These are phyloP conservation scores for Drosophila ananassae DNA, from an alignment of 1,140 invertebrate species.

Conservation along the genomic window DNA sequence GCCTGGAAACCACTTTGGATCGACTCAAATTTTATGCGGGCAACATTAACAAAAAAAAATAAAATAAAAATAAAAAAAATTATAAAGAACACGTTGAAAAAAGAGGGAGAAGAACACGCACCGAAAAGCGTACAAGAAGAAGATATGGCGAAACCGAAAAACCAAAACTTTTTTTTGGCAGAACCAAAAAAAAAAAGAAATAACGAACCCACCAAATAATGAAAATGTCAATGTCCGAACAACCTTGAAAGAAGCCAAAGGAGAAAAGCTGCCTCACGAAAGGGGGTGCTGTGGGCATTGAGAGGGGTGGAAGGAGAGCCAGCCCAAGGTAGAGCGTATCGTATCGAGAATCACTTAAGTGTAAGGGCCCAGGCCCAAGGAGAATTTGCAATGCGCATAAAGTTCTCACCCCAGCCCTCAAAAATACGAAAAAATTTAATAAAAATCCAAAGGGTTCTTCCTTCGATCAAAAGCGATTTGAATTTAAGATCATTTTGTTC, in stretches of 20 bases:
- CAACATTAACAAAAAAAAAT: conserved; percentile 63
- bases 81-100: conserved; percentile 42
- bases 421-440: conserved; percentile 10
- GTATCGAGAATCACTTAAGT: conserved; percentile 60
- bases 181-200: conserved; percentile 19
- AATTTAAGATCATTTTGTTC: conserved; percentile 29
- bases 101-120: conserved; percentile 61
- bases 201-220: conserved; percentile 57
- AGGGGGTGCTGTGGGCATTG: conserved; percentile 24
- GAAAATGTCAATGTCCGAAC: conserved; percentile 84
- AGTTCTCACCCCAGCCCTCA: conserved; percentile 26
- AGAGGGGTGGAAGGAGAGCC: conserved; percentile 22
- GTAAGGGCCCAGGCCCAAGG: conserved; percentile 62
- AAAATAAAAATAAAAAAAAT: conserved; percentile 15
- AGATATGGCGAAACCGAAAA: conserved; percentile 52
- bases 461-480: conserved; percentile 22
- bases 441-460: conserved; percentile 20
- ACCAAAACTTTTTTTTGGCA: conserved; percentile 64
- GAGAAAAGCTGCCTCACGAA: conserved; percentile 67
- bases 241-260: conserved; percentile 84
- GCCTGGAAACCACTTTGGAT: conserved; percentile 52
- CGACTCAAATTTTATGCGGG: conserved; percentile 76
- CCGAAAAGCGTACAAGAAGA: conserved; percentile 51
- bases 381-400: conserved; percentile 74
- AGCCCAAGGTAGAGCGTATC: conserved; percentile 19